phyloP scores from a whole-genome alignment of 2,113 vertebrate genomes.

The Sigmodon hispidus region DNA sequence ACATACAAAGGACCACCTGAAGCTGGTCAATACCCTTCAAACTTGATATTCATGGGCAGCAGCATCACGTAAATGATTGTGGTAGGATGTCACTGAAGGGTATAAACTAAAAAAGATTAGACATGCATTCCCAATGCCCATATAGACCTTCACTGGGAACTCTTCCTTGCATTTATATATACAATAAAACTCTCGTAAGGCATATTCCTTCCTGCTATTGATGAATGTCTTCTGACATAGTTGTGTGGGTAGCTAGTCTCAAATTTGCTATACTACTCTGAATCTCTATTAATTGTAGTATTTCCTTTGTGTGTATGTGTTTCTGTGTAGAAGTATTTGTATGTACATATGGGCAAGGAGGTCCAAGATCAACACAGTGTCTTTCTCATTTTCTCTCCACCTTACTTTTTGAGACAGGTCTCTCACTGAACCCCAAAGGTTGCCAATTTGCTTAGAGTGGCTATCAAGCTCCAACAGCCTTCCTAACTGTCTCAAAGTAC shows the following conservation, averaged over 20 bases:
- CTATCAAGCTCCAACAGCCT: not conserved
- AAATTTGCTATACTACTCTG: not conserved
- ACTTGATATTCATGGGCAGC: not conserved
- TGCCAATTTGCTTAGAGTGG: not conserved
- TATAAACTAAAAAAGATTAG: slow-evolving; percentile 28
- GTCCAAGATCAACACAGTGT: not conserved
- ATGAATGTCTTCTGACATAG: not conserved
- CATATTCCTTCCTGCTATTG: not conserved
- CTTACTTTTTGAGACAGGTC: not conserved
- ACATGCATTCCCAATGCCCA: not conserved
- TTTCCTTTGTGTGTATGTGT: not conserved
- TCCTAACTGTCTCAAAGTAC: not conserved
- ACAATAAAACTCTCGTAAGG: not conserved
- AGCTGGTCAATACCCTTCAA: not conserved
- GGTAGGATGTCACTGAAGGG: not conserved
- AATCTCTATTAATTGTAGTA: not conserved
- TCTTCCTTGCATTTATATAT: slow-evolving; percentile 7
- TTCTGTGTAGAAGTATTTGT: not conserved
- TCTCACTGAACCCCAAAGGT: not conserved
- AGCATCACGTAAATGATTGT: not conserved
- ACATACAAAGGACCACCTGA: not conserved
- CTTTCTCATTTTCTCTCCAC: not conserved
- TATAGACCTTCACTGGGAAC: not conserved
- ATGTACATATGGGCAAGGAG: not conserved
- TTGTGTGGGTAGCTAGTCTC: not conserved